Evolutionary conservation across 2,113 vertebrate species (phyloP).

Genomic region (Thomomys bottae): DNA sequence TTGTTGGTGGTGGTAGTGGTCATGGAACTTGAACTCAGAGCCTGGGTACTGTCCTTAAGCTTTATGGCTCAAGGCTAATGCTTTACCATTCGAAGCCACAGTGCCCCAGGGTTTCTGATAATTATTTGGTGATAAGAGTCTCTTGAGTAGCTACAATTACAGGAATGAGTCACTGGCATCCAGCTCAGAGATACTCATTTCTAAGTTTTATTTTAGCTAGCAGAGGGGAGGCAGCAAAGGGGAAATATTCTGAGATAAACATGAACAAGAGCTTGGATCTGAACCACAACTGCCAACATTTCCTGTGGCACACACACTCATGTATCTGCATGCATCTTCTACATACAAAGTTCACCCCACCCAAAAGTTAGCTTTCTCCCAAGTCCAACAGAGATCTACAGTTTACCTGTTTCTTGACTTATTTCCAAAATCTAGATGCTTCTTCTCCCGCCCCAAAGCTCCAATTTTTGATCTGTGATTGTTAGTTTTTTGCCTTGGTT

Average conservation of each 20-base stretch:
- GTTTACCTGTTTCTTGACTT: slow-evolving; percentile 68
- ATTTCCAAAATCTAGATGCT: slow-evolving; percentile 68
- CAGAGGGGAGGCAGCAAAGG: neutral
- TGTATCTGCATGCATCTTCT: neutral
- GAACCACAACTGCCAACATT: neutral
- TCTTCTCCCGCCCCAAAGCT: slow-evolving; percentile 59
- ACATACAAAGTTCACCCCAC: neutral
- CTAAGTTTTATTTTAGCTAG: slow-evolving; percentile 15
- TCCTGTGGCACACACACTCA: neutral
- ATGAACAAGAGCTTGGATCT: neutral
- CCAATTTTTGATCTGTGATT: slow-evolving; percentile 73
- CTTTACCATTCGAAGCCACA: no score
- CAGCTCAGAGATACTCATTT: slow-evolving; percentile 3
- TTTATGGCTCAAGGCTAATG: no score
- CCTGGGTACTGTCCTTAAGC: no score
- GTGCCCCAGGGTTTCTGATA: no score
- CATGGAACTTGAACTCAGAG: no score
- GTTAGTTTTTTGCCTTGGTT: slow-evolving; percentile 69
- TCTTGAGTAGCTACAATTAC: no score
- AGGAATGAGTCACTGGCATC: no score
- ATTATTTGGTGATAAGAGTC: no score
- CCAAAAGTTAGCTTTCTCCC: slow-evolving; percentile 28
- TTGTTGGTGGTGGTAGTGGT: no score
- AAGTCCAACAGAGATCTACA: slow-evolving; percentile 49
- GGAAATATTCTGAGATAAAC: neutral